These are phyloP conservation scores for Ageneiosus marmoratus DNA, from an alignment of 2,113 vertebrate species.

Conservation along the genomic window DNA sequence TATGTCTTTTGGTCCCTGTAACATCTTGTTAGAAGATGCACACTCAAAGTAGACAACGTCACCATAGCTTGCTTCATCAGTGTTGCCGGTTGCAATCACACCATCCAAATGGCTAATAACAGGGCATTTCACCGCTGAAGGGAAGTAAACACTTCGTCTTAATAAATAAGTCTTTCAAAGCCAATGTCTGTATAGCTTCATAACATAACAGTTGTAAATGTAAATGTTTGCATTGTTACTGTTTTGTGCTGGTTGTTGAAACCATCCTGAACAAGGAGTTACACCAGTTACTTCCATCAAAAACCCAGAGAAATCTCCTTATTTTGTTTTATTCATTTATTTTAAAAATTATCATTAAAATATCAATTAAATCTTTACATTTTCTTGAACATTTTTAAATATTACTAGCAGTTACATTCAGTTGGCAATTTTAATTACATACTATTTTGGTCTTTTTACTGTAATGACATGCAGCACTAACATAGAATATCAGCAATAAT, in stretches of 20 bases:
- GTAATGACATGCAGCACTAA: neutral
- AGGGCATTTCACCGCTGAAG: conserved; percentile 61
- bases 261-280: too few species aligned
- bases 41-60: conserved; percentile 68
- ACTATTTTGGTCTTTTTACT: neutral
- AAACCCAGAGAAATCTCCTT: neutral
- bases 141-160: neutral
- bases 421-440: too few species aligned
- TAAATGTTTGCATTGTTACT: neutral
- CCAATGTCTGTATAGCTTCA: neutral
- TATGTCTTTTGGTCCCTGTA: conserved; percentile 36
- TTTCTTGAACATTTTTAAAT: too few species aligned
- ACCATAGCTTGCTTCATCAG: conserved; percentile 56
- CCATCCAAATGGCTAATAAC: neutral
- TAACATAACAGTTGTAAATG: too few species aligned
- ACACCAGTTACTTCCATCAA: too few species aligned
- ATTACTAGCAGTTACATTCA: too few species aligned
- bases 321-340: neutral
- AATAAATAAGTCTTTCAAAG: neutral
- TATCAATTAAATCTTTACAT: neutral
- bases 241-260: neutral
- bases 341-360: neutral
- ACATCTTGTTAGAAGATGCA: neutral
- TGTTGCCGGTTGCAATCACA: conserved; percentile 58
- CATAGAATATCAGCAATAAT: neutral